These are phyloP conservation scores for Drosophila cognata DNA, from an alignment of 2,888 invertebrate species.

Conservation along the genomic window DNA sequence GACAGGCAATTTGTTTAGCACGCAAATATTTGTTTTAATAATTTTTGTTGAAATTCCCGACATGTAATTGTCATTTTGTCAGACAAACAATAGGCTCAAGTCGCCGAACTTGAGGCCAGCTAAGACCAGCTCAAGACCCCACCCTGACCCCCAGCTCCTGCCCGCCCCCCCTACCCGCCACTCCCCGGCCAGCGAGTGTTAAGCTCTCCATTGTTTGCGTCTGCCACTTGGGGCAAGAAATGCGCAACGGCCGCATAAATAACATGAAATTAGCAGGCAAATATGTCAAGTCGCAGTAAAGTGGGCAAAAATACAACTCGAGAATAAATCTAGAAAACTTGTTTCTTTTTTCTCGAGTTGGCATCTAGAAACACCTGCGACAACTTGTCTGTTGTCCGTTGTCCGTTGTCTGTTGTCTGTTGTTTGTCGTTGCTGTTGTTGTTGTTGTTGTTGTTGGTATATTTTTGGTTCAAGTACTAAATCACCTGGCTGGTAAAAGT, in stretches of 20 bases:
- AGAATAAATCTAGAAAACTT: constrained; percentile 72
- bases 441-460: constrained; percentile 21
- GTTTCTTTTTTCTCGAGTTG: constrained; percentile 44
- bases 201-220: constrained; percentile 72
- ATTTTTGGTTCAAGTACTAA: constrained; percentile 69
- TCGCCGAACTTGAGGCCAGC: constrained; percentile 27
- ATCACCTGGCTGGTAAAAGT: constrained; percentile 69
- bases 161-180: constrained; percentile 27
- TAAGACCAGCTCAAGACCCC: constrained; percentile 31
- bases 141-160: constrained; percentile 51
- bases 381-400: constrained; percentile 11
- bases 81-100: constrained; percentile 69
- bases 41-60: constrained; percentile 61
- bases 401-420: constrained; percentile 15
- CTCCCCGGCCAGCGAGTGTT: constrained; percentile 1
- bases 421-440: constrained; percentile 1
- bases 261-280: constrained; percentile 77
- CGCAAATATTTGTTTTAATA: constrained; percentile 63
- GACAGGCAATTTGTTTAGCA: constrained; percentile 64
- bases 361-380: constrained; percentile 70
- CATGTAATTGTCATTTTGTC: constrained; percentile 81
- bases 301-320: constrained; percentile 41
- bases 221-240: constrained; percentile 40
- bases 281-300: constrained; percentile 69
- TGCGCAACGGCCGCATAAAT: constrained; percentile 70